Percentiles rank a stretch among this genome's conserved stretches.
phyloP scores from a whole-genome alignment of 1,140 invertebrate genomes.

The Trichogramma pretiosum region DNA sequence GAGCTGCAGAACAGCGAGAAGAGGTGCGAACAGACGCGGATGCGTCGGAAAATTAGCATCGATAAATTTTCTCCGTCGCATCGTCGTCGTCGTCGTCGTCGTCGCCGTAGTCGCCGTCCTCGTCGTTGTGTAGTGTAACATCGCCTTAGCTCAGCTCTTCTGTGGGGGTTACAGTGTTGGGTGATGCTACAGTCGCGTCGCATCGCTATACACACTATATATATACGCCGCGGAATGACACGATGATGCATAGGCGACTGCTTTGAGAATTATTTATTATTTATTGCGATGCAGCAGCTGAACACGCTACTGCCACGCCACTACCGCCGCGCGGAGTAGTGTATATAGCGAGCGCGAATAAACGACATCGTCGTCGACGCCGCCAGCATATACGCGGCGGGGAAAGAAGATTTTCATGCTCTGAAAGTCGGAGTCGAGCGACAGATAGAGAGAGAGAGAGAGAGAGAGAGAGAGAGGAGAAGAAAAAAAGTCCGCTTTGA shows the following conservation, averaged over 20 bases:
- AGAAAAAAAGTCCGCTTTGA: neutral
- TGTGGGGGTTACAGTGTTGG: too few species aligned
- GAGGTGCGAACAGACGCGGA: slow-evolving; percentile 17
- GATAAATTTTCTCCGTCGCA: slow-evolving; percentile 44
- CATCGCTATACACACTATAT: too few species aligned
- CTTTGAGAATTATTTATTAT: slow-evolving; percentile 48
- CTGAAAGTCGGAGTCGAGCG: too few species aligned
- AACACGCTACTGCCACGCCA: too few species aligned
- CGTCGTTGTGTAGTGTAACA: too few species aligned
- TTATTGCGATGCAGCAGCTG: slow-evolving; percentile 30
- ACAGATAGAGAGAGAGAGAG: neutral
- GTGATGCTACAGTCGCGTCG: too few species aligned
- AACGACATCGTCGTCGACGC: neutral
- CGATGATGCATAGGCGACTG: slow-evolving; percentile 44
- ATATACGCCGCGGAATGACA: slow-evolving; percentile 43
- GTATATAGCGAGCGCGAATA: neutral
- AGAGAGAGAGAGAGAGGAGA: neutral
- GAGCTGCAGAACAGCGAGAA: too few species aligned
- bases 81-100: slow-evolving; percentile 28
- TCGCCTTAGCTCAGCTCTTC: too few species aligned
- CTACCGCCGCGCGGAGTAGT: neutral
- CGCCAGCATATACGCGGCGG: slow-evolving; percentile 12
- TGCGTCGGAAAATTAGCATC: slow-evolving; percentile 45
- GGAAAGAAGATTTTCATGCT: slow-evolving; percentile 21
- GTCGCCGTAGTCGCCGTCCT: too few species aligned